phyloP scores from a whole-genome alignment of 2,113 vertebrate species.

The Ochotona princeps region DNA sequence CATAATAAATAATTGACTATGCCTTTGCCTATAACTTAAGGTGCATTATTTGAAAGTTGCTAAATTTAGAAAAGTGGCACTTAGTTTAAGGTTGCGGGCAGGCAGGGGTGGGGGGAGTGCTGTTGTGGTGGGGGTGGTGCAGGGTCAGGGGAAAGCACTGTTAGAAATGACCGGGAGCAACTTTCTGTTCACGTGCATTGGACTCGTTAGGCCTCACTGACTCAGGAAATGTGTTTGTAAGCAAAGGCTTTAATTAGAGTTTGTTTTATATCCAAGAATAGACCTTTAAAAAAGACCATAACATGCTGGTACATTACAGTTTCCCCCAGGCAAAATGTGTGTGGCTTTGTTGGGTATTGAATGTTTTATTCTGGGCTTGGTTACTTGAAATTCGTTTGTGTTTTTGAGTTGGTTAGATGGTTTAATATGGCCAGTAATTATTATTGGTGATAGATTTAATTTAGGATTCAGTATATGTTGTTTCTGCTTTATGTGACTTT shows the following conservation, averaged over 20 bases:
- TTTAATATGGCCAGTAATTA: slow-evolving; percentile 18
- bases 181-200: slow-evolving; percentile 80
- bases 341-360: slow-evolving; percentile 9
- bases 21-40: slow-evolving; percentile 82
- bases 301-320: slow-evolving; percentile 45
- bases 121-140: slow-evolving; percentile 79
- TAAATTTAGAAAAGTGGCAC: slow-evolving; percentile 89
- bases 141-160: slow-evolving; percentile 81
- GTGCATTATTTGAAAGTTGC: slow-evolving; percentile 89
- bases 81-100: slow-evolving; percentile 77
- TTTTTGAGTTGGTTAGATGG: slow-evolving; percentile 26
- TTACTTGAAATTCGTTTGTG: slow-evolving; percentile 33
- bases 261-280: slow-evolving; percentile 74
- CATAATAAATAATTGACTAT: slow-evolving; percentile 91
- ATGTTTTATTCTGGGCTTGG: slow-evolving; percentile 37
- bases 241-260: slow-evolving; percentile 77
- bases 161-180: slow-evolving; percentile 75
- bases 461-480: not conserved
- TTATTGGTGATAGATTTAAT: slow-evolving; percentile 39
- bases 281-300: slow-evolving; percentile 58
- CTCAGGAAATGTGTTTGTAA: slow-evolving; percentile 79
- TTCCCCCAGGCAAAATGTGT: slow-evolving; percentile 58
- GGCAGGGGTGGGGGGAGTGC: slow-evolving; percentile 62
- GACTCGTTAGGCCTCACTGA: slow-evolving; percentile 82
- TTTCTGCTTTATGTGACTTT: not conserved